phyloP scores from a whole-genome alignment of 2,113 vertebrate genomes.

The Pipra filicauda region DNA sequence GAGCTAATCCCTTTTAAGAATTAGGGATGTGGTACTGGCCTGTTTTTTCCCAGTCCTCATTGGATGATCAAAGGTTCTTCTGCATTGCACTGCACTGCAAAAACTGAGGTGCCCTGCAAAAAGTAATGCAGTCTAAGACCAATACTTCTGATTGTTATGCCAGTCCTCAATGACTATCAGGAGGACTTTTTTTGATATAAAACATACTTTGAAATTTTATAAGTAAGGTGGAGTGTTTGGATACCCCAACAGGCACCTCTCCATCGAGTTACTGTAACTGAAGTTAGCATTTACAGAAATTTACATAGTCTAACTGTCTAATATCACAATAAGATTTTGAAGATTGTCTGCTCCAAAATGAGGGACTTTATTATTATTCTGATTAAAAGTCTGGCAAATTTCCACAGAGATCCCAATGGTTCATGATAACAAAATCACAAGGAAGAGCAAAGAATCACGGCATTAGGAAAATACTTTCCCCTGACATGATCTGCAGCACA shows the following conservation, averaged over 20 bases:
- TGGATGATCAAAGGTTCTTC: background rate
- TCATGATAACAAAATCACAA: background rate
- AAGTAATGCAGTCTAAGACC: background rate
- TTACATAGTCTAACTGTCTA: background rate
- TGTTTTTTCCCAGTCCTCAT: background rate
- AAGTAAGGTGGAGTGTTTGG: background rate
- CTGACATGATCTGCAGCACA: background rate
- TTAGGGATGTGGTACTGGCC: background rate
- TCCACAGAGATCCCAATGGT: background rate
- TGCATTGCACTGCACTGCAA: background rate
- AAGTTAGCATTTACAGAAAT: background rate
- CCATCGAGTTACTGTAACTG: background rate
- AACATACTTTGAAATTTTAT: background rate
- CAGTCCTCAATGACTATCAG: background rate
- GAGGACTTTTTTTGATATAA: background rate
- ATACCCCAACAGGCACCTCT: background rate
- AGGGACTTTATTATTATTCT: background rate
- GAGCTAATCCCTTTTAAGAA: background rate
- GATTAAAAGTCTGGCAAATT: background rate
- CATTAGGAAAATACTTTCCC: background rate
- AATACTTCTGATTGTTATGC: background rate
- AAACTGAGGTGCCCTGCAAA: background rate
- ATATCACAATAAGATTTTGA: background rate
- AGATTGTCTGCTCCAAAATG: background rate
- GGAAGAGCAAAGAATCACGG: background rate